Percentiles rank a stretch among this genome's conserved stretches.
phyloP scores from a whole-genome alignment of 2,113 vertebrate genomes.

The Chaetorhynchus papuensis region DNA sequence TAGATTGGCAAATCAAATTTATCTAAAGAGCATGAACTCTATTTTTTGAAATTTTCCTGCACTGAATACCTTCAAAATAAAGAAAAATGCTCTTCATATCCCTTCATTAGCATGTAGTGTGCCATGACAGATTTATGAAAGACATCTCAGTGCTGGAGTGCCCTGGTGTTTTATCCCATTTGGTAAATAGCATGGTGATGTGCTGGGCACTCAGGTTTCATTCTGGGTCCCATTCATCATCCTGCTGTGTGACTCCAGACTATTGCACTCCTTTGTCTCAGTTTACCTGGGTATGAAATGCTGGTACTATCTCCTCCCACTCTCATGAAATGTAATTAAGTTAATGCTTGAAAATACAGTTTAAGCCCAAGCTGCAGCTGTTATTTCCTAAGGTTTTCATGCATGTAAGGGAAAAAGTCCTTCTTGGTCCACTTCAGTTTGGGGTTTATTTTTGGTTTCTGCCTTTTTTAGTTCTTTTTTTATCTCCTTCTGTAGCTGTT shows the following conservation, averaged over 20 bases:
- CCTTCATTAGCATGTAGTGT: conserved; percentile 29
- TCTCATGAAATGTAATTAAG: not conserved
- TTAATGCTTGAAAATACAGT: not conserved
- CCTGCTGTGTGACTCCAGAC: conserved; percentile 1
- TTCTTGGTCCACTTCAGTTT: not conserved
- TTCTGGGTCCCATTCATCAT: conserved; percentile 7
- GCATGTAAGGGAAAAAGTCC: not conserved
- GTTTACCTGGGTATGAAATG: conserved; percentile 12
- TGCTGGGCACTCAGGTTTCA: conserved; percentile 22
- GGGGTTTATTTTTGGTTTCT: not conserved
- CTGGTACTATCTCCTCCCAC: not conserved
- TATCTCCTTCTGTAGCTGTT: not conserved
- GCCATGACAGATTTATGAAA: conserved; percentile 26
- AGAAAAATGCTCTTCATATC: conserved; percentile 38
- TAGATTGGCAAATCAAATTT: not conserved
- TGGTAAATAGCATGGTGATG: conserved; percentile 21
- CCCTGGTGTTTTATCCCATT: conserved; percentile 8
- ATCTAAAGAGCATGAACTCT: not conserved
- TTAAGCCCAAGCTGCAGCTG: not conserved
- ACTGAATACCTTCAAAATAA: conserved; percentile 9
- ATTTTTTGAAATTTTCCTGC: not conserved
- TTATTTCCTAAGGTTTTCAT: not conserved
- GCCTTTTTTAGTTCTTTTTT: not conserved
- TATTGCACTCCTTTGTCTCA: conserved; percentile 27
- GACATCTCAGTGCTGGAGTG: not conserved